Evolutionary conservation across 2,113 vertebrate genomes (phyloP).

Genomic region (Fulmarus glacialis): DNA sequence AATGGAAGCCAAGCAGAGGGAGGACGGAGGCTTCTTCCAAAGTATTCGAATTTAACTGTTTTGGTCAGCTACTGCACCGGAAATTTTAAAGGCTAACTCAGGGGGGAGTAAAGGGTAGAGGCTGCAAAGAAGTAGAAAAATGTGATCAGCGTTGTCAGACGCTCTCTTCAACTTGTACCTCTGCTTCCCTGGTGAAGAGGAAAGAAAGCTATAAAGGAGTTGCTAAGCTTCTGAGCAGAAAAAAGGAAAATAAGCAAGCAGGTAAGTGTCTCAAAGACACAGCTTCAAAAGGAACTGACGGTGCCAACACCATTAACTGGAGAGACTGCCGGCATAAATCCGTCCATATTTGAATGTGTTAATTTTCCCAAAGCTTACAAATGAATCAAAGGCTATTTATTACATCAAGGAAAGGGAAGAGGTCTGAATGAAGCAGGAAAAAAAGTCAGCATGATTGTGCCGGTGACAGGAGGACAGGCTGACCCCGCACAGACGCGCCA

Average conservation of each 20-base stretch:
- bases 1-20: neutral
- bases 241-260: neutral
- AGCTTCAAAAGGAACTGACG: conserved; percentile 46
- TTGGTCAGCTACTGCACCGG: neutral
- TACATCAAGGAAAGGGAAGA: neutral
- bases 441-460: neutral
- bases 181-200: neutral
- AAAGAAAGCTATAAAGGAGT: neutral
- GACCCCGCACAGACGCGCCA: accelerated
- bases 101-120: neutral
- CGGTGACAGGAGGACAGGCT: neutral
- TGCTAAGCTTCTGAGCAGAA: neutral
- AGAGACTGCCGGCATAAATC: conserved; percentile 34
- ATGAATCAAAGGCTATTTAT: neutral
- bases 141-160: neutral
- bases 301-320: neutral
- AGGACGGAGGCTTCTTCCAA: neutral
- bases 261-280: conserved; percentile 6
- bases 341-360: neutral
- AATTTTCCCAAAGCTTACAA: neutral
- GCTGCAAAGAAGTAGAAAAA: neutral
- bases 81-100: neutral
- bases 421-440: neutral
- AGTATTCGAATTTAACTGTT: neutral
- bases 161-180: neutral